Percentiles rank a stretch among this genome's conserved stretches.
Evolutionary conservation across 2,797 vertebrate species (phyloP).

Genomic region (Ctenochaetus hawaiiensis): DNA sequence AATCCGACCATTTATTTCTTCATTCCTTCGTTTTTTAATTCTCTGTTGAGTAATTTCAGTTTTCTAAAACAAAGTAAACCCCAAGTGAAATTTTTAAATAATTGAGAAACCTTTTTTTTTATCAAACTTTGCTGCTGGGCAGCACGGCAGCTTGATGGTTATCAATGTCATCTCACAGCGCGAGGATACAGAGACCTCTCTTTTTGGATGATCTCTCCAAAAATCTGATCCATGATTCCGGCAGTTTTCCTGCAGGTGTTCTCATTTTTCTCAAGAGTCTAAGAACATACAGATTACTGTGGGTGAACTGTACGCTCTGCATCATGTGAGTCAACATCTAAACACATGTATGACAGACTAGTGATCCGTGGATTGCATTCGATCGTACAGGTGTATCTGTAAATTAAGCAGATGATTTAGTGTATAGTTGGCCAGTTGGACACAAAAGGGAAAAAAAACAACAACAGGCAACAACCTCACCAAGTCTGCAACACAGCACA

Average conservation of each 20-base stretch:
- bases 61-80: constrained; percentile 55
- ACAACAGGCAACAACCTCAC: not conserved
- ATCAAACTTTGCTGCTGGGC: constrained; percentile 19
- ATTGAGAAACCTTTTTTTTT: constrained; percentile 1
- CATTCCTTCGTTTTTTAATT: constrained; percentile 50
- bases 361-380: not conserved
- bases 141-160: constrained; percentile 22
- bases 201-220: constrained; percentile 9
- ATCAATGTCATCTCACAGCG: constrained; percentile 33
- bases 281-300: constrained; percentile 10
- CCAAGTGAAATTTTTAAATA: constrained; percentile 27
- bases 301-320: not conserved
- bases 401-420: not conserved
- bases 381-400: not conserved
- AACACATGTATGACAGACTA: not conserved
- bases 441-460: not conserved
- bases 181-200: constrained; percentile 12
- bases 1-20: constrained; percentile 50
- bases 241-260: not conserved
- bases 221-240: not conserved
- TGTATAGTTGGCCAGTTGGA: not conserved
- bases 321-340: not conserved
- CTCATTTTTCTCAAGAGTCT: not conserved
- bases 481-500: no score
- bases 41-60: constrained; percentile 48